Conservation (phyloP, 2,888 invertebrate genomes). For the Mimachlamys varia region DNA sequence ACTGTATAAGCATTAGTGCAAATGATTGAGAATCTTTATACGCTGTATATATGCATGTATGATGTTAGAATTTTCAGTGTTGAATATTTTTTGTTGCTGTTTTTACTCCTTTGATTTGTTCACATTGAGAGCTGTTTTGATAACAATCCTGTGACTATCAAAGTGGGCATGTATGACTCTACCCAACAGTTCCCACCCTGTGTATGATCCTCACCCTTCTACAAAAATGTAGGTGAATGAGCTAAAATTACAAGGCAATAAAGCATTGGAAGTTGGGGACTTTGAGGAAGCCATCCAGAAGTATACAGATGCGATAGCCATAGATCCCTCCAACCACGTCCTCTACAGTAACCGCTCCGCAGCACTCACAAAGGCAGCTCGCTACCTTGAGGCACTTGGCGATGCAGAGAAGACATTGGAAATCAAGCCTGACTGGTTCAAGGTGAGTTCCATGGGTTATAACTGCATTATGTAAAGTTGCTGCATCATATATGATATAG, state of each 20-base stretch:
- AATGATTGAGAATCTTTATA: no score
- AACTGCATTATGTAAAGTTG: background rate
- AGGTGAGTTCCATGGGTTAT: conserved; percentile 79
- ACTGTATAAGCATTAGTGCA: no score
- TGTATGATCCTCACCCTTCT: background rate
- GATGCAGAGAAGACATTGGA: conserved; percentile 93
- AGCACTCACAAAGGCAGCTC: conserved; percentile 91
- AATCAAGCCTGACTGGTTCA: conserved; percentile 92
- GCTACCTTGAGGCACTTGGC: conserved; percentile 89
- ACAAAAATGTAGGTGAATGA: conserved; percentile 86
- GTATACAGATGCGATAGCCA: conserved; percentile 91
- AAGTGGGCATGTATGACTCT: background rate
- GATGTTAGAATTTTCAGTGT: background rate
- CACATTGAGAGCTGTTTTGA: background rate
- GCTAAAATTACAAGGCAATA: conserved; percentile 94
- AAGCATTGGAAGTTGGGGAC: conserved; percentile 90
- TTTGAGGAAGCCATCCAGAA: conserved; percentile 90
- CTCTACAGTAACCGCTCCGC: conserved; percentile 96
- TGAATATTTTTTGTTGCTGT: background rate
- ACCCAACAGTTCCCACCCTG: background rate
- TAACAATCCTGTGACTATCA: background rate
- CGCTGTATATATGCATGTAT: no score
- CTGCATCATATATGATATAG: no score
- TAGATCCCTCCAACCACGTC: conserved; percentile 93
- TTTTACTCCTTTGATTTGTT: background rate